Base-by-base conservation (phyloP, 2,888 invertebrate genomes). In the Leptothorax acervorum region DNA sequence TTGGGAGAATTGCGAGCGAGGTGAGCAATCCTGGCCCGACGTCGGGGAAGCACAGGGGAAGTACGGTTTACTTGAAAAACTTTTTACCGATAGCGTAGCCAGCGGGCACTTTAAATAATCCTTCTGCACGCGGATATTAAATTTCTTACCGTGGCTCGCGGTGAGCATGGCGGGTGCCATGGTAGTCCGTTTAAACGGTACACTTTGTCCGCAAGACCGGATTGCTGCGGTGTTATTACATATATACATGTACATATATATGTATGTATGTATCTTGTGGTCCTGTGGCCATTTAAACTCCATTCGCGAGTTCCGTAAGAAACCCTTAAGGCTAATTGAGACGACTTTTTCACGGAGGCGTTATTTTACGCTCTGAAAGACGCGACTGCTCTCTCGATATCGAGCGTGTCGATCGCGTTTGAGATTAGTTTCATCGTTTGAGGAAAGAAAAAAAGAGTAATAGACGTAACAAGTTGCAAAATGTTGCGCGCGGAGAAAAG, bases 81-180 rank as follows among this genome's bases (percentile, higher is more conserved):
- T 81, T 81, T 81, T 81, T 74, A 51, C 48, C 74, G 60, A 79
- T 79, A 79, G 45, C 71, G 18, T 81, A 60, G 74, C 79, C 74
- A 81, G 74, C 60, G 74, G 79, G 79, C 79, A 81, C 60, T 81
- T 81, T 73, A 81, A 81, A 73, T 81, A 81, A 81, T 81, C 73
- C 60, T 79, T 79, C 45, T 79, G 74, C 73, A 51, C 79, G 73
- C 74, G 74, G 79, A 79, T 79, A 79, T 79, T 79, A 79, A 79
- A 79, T 79, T 79, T 79, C 79, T 79, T 79, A 73, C 57, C 73
- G 73, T 71, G 73, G 55, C 42, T 71, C 60, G 79, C 35, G 60
- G 79, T 73, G 35, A 79, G 74, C 48, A 15, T 73, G 45, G 73
- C 6, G 76, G 68, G 39, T 79, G 48, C 73, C 57, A 35, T 48